Base-by-base conservation (phyloP, 2,797 vertebrate species). In the Sitta carolinensis region DNA sequence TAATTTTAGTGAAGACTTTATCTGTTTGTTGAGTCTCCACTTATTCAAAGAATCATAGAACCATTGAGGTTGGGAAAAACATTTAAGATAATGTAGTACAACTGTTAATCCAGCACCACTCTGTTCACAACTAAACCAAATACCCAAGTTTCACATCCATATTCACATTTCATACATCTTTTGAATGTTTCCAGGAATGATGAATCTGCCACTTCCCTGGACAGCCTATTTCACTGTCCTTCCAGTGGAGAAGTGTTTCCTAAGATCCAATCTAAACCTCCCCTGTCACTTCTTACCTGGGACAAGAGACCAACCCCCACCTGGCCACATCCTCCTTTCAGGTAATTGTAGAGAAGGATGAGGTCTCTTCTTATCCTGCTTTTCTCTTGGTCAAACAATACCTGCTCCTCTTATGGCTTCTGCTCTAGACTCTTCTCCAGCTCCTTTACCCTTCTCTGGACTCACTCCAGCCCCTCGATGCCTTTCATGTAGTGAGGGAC, bases 381-480 rank as follows among this genome's bases (percentile, higher is more conserved):
- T 38, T 83, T 45, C 58, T 58, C 10, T n/a, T 34, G 25, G 45
- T 23, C 40, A 27, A 70, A 34, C n/a, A 26, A 27, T 8, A 18
- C 29, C n/a, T 47, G 11, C 51, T 83, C 25, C 29, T 51, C n/a
- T 10, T 2, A 13, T 7, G 17, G 9, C 7, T 51, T 26, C n/a
- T 64, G 13, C 19, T 57, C 21, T 5, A 14, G 15, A 27, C 16
- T 4, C 15, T 27, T 34, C 51, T 13, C 25, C 25, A 40, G 25
- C 9, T 70, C 17, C 13, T 3, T 4, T 51, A 6, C 26, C 17
- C 14, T 43, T 17, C 51, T 64, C 58, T 51, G 58, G 38, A 40
- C 11, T 2, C 0, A 0, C 26, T 58, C 20, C 64, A 70, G 21
- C 12, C 6, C 6, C 17, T 64, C 12, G 14, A 7, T 4, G 3